Conservation (phyloP, 2,113 vertebrate species). For the Actinemys pallida region DNA sequence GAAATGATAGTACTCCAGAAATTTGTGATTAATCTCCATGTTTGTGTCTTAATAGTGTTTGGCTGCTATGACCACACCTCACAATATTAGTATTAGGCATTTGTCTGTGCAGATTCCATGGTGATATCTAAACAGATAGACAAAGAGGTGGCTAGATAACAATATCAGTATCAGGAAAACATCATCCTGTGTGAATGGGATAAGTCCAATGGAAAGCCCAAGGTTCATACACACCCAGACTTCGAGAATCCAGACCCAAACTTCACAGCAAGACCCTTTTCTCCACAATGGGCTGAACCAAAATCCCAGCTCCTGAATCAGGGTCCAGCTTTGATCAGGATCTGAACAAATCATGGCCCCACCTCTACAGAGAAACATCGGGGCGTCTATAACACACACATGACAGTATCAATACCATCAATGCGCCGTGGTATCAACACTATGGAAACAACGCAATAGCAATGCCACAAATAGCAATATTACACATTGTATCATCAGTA, state of each 20-base stretch:
- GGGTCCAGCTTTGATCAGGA: background rate
- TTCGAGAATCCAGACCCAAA: accelerated
- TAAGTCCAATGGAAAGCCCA: background rate
- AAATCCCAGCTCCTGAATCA: background rate
- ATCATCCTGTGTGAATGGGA: background rate
- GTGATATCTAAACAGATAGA: constrained; percentile 13
- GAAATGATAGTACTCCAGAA: background rate
- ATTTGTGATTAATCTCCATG: background rate
- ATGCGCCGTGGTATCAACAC: background rate
- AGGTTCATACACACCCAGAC: background rate
- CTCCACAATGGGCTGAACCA: background rate
- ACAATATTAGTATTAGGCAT: background rate
- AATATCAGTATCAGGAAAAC: background rate
- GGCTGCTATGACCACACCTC: background rate
- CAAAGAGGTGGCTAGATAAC: constrained; percentile 7
- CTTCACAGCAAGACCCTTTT: background rate
- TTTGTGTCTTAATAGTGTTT: background rate
- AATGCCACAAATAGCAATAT: accelerated
- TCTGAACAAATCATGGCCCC: accelerated
- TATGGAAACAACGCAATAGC: accelerated
- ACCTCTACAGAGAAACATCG: background rate
- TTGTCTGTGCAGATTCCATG: background rate
- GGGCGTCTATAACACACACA: accelerated
- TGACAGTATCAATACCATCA: background rate
- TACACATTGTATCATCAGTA: background rate